A percentile compares a stretch with the other conserved stretches of the same genome.
phyloP scores from a whole-genome alignment of 1,140 invertebrate species.

The Phenacoccus solenopsis region DNA sequence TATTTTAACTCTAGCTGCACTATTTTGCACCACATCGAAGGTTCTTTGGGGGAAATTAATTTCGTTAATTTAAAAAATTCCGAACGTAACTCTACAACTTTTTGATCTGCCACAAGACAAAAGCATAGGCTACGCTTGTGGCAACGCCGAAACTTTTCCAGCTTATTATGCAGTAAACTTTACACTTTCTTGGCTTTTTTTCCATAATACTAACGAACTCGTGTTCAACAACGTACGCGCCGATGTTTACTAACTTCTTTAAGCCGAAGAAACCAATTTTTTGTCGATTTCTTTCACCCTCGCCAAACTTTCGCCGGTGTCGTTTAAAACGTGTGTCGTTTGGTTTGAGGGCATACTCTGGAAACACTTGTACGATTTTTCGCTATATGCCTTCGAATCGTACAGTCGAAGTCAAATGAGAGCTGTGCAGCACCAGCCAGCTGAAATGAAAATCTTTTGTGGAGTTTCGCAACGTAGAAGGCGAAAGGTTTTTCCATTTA shows the following conservation, averaged over 20 bases:
- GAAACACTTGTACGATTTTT: too few relatives aligned
- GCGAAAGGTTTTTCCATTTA: too few relatives aligned
- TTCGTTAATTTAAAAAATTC: neutral
- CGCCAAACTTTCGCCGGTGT: neutral
- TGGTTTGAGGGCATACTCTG: too few relatives aligned
- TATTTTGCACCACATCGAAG: too few relatives aligned
- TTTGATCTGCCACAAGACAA: neutral
- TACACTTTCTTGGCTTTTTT: neutral
- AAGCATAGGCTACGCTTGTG: neutral
- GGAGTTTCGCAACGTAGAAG: too few relatives aligned
- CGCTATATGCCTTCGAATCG: too few relatives aligned
- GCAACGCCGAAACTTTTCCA: neutral
- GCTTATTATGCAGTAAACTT: constrained; percentile 2
- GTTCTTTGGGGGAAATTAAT: neutral
- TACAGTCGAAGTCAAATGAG: too few relatives aligned
- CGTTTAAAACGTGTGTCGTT: too few relatives aligned
- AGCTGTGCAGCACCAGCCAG: too few relatives aligned
- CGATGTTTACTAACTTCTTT: neutral
- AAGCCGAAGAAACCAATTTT: neutral
- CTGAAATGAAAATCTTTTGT: too few relatives aligned
- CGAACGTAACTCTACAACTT: neutral
- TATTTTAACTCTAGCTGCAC: too few relatives aligned
- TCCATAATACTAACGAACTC: neutral
- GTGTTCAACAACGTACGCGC: neutral
- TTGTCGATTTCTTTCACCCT: neutral